phyloP scores from a whole-genome alignment of 1,140 invertebrate species.

The Dysdera silvatica region DNA sequence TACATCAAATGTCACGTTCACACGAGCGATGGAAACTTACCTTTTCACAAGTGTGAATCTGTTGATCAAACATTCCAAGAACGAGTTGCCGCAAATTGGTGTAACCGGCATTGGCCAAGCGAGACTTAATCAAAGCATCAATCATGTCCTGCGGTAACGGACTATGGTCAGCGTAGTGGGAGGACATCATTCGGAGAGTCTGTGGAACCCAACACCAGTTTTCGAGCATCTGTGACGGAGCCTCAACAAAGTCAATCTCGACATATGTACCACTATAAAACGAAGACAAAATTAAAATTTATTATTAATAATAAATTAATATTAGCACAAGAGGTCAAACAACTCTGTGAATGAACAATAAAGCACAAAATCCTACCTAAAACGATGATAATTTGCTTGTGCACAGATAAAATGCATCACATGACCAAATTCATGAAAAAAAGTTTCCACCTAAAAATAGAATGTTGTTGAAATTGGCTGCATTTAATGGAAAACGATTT shows the following conservation, averaged over 20 bases:
- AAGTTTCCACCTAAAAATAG: constrained; percentile 15
- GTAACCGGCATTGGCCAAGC: constrained; percentile 48
- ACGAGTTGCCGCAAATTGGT: constrained; percentile 50
- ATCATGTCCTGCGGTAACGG: constrained; percentile 48
- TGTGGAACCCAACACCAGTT: constrained; percentile 54
- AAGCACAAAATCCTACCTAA: constrained; percentile 8
- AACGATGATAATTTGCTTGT: background rate
- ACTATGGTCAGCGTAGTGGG: constrained; percentile 45
- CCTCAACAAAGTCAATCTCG: constrained; percentile 53
- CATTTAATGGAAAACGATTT: background rate
- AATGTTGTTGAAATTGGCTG: background rate
- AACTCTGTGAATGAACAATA: background rate
- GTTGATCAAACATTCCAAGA: constrained; percentile 50
- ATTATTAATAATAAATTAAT: background rate
- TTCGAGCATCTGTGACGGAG: constrained; percentile 54
- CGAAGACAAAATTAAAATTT: background rate
- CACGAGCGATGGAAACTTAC: constrained; percentile 33
- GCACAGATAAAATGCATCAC: constrained; percentile 19
- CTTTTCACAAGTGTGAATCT: constrained; percentile 43
- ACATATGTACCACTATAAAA: constrained; percentile 46
- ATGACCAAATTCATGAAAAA: constrained; percentile 29
- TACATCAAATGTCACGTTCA: too few species aligned
- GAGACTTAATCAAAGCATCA: constrained; percentile 46
- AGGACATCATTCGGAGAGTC: constrained; percentile 47
- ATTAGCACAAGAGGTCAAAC: background rate